These are phyloP conservation scores for Grallaria varia DNA, from an alignment of 2,113 vertebrate species.

Conservation along the genomic window DNA sequence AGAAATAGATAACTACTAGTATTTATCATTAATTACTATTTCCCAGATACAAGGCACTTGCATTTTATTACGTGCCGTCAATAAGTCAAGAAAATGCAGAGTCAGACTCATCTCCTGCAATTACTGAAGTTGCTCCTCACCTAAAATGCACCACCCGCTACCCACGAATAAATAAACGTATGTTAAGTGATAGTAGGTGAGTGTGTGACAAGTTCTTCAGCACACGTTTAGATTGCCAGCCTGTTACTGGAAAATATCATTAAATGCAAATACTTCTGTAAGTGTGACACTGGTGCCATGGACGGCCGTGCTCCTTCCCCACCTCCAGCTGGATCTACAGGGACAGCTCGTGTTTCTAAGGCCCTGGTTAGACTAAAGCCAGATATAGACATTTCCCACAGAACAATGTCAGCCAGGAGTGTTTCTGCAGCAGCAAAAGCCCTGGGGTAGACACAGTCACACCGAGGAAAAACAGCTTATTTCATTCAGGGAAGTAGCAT, in stretches of 20 bases:
- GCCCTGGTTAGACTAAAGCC: background rate
- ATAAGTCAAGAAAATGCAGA: background rate
- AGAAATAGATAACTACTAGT: background rate
- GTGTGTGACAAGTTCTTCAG: background rate
- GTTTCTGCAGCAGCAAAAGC: background rate
- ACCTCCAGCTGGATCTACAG: background rate
- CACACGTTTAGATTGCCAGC: background rate
- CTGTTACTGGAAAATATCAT: background rate
- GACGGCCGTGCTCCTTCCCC: background rate
- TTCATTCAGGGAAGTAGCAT: background rate
- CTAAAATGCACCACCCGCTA: background rate
- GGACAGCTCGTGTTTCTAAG: background rate
- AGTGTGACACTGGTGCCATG: background rate
- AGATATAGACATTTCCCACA: background rate
- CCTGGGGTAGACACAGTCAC: background rate
- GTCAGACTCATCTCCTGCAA: background rate
- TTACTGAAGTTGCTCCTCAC: background rate
- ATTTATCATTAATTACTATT: slow-evolving; percentile 33
- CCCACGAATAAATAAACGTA: background rate
- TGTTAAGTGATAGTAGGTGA: background rate
- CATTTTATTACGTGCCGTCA: background rate
- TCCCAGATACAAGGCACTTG: background rate
- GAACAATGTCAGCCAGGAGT: background rate
- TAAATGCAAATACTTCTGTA: background rate
- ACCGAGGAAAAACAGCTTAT: background rate